A percentile compares a stretch with the other conserved stretches of the same genome.
phyloP scores from a whole-genome alignment of 2,797 vertebrate genomes.

The Oceanodroma leucorhoa region DNA sequence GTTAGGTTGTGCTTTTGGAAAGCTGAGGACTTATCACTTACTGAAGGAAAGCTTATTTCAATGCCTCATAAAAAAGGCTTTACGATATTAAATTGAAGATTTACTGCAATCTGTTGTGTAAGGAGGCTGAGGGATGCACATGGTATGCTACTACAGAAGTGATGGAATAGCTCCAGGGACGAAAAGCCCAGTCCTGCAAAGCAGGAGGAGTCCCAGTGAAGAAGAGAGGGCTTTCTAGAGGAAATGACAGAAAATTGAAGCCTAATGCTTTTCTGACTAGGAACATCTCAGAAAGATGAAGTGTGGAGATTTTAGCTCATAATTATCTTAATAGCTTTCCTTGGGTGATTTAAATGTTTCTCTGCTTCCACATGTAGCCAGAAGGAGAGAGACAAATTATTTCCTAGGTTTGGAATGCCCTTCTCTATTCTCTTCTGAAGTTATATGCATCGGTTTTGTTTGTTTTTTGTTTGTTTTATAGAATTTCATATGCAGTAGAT shows the following conservation, averaged over 20 bases:
- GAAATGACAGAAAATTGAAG: not conserved
- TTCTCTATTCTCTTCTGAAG: not conserved
- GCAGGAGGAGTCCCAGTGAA: not conserved
- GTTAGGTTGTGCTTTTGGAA: constrained; percentile 25
- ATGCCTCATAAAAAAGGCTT: not conserved
- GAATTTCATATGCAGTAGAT: not conserved
- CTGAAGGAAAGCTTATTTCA: constrained; percentile 25
- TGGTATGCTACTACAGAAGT: not conserved
- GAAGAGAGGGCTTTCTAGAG: not conserved
- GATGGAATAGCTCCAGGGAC: not conserved
- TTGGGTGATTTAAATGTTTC: not conserved
- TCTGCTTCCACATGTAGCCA: not conserved
- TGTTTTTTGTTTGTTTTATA: not conserved
- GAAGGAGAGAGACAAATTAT: not conserved
- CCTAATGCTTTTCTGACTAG: not conserved
- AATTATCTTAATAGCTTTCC: not conserved
- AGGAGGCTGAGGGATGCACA: not conserved
- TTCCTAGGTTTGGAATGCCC: not conserved
- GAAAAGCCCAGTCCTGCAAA: not conserved
- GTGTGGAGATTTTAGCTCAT: not conserved
- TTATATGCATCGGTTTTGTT: fast-evolving
- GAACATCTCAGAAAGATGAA: not conserved
- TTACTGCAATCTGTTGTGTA: constrained; percentile 1
- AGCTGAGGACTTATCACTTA: not conserved
- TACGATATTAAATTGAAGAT: constrained; percentile 22